Evolutionary conservation across 2,888 invertebrate species (phyloP), one percentile per base, ranked within the genome.

Genomic region (Dolomedes plantarius): DNA sequence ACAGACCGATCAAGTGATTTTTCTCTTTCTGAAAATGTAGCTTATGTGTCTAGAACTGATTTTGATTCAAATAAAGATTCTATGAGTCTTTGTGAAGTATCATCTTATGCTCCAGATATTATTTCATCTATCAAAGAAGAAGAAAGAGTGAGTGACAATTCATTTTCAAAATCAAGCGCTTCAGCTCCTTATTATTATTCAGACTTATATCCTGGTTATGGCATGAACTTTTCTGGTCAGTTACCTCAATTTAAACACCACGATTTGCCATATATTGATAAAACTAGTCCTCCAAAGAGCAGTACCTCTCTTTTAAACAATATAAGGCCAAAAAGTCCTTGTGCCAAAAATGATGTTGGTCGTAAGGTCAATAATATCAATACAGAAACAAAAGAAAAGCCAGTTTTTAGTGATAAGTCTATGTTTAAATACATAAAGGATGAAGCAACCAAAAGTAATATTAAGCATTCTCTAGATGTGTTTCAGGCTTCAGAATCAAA

Each of bases 111-210:
- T 19, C 87, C 87, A 28, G 87, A 87, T 41, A 80, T 87, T 56
- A 73, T 87, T 36, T 85, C 87, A 28, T 41, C 67, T 7, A 68
- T 74, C 19, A 39, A 64, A 36, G 41, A 64, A 11, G 75, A 86
- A 16, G 71, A 74, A 75, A 79, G 36, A 56, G n/a, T 69, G 65
- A 72, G 68, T 50, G 77, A 80, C 36, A 80, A 31, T 7, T 67
- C 74, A 2, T 73, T 68, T n/a, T 50, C 76, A 19, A 85, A 79
- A 39, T 88, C 88, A 16, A 75, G 82, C 72, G 77, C 73, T 28
- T 80, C 87, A 41, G 89, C 95, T 39, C 96, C 96, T 0, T 96
- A 96, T 90, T 96, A 96, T 90, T 96, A 96, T 91, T 96, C 96
- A 0, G 96, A 97, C 91, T 92, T 94, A 72, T 77, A 68, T 67